Evolutionary conservation across 2,888 invertebrate genomes (phyloP).

Genomic region (Yponomeuta cagnagella): DNA sequence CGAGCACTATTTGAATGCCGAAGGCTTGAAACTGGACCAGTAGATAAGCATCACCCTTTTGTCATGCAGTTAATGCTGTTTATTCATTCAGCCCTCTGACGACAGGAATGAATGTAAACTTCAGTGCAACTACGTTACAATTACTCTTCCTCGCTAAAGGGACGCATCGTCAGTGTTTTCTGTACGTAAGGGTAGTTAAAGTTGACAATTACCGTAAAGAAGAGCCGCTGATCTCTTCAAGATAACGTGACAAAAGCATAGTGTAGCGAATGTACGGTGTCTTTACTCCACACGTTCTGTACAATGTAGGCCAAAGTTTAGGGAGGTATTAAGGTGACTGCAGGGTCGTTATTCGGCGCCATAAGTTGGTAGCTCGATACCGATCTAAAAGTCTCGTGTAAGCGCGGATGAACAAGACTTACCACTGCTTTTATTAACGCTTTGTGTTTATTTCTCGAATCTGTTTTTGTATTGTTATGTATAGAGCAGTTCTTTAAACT

Average conservation of each 20-base stretch:
- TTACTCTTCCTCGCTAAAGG: neutral
- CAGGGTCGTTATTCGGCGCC: neutral
- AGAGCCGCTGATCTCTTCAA: constrained; percentile 52
- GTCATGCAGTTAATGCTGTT: neutral
- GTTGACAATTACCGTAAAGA: constrained; percentile 60
- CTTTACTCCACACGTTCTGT: neutral
- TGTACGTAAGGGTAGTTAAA: constrained; percentile 32
- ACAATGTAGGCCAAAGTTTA: neutral
- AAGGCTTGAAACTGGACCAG: neutral
- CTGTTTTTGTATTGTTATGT: neutral
- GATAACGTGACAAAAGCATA: constrained; percentile 56
- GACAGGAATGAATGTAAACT: constrained; percentile 1
- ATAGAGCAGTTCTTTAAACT: neutral
- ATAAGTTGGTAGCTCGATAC: constrained; percentile 38
- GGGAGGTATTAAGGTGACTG: neutral
- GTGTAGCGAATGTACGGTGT: neutral
- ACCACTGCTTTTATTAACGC: constrained; percentile 45
- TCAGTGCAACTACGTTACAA: neutral
- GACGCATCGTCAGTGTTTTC: constrained; percentile 19
- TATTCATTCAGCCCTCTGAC: neutral
- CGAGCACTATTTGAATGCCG: neutral
- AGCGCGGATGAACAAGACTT: constrained; percentile 44
- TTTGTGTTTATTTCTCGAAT: constrained; percentile 24
- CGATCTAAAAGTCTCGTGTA: constrained; percentile 43
- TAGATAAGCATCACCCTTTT: constrained; percentile 1